Percentiles rank a stretch among this genome's conserved stretches.
These are phyloP conservation scores for Chiridota heheva DNA, from an alignment of 35 echinoderm and acorn worm species.

Conservation along the genomic window DNA sequence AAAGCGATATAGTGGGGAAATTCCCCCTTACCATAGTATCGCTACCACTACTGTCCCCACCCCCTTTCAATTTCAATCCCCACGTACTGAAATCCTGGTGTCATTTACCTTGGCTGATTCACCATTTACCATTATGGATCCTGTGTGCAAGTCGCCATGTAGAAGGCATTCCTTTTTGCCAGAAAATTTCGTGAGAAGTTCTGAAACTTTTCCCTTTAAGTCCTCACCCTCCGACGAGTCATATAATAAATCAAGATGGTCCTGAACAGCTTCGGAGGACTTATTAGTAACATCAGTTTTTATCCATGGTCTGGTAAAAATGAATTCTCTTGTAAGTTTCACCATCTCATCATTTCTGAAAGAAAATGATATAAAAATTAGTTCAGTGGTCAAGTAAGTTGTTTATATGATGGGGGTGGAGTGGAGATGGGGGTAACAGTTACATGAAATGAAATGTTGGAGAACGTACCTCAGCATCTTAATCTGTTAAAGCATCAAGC, in stretches of 20 bases:
- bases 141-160: constrained; percentile 66
- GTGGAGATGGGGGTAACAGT: too few species aligned
- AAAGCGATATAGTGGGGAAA: too few species aligned
- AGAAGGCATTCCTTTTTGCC: constrained; percentile 47
- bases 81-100: too few species aligned
- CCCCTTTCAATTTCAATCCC: too few species aligned
- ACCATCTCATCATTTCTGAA: constrained; percentile 68
- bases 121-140: constrained; percentile 53
- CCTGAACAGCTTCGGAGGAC: constrained; percentile 48
- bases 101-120: constrained; percentile 35
- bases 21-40: too few species aligned
- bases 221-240: constrained; percentile 24
- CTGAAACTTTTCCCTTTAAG: constrained; percentile 34
- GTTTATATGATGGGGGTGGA: too few species aligned
- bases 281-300: constrained; percentile 50
- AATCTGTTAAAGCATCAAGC: too few species aligned
- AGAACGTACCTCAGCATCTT: too few species aligned
- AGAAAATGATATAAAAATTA: too few species aligned
- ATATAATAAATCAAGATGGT: constrained; percentile 19
- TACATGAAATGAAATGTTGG: too few species aligned
- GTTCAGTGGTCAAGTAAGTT: too few species aligned
- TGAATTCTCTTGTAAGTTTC: constrained; percentile 39
- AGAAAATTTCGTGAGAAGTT: constrained; percentile 45
- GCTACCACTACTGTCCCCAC: too few species aligned
- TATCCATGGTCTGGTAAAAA: constrained; percentile 53